These are phyloP conservation scores for Tetramorium alpestre DNA, from an alignment of 1,140 invertebrate species.

Conservation along the genomic window DNA sequence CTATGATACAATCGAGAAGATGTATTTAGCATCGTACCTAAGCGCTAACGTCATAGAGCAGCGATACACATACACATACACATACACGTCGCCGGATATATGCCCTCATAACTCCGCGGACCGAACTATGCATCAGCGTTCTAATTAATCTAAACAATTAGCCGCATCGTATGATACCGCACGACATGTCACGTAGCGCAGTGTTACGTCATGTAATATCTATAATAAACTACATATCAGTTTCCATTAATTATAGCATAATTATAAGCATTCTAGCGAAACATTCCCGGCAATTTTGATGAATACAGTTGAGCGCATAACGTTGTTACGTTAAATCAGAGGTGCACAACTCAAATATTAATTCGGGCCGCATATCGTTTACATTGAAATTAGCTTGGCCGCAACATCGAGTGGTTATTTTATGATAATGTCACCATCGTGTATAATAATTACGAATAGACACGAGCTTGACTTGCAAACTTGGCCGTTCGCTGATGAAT, in stretches of 20 bases:
- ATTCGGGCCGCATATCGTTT: conserved; percentile 21
- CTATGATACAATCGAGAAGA: conserved; percentile 6
- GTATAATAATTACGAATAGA: conserved; percentile 3
- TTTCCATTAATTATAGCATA: conserved; percentile 50
- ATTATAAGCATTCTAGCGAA: conserved; percentile 49
- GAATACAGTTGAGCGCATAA: not conserved
- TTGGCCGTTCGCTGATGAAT: not conserved
- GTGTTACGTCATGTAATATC: conserved; percentile 47
- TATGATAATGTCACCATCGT: conserved; percentile 27
- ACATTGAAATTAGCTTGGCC: conserved; percentile 43
- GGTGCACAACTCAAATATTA: conserved; percentile 52
- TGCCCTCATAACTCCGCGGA: not conserved
- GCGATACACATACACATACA: not conserved
- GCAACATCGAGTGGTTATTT: conserved; percentile 38
- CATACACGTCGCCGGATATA: not conserved
- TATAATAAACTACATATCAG: conserved; percentile 60
- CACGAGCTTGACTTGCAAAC: conserved; percentile 18
- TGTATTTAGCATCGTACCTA: not conserved
- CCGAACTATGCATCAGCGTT: conserved; percentile 51
- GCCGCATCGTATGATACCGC: conserved; percentile 49
- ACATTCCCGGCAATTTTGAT: conserved; percentile 44
- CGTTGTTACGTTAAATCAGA: conserved; percentile 40
- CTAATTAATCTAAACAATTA: conserved; percentile 63
- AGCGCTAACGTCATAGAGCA: conserved; percentile 21
- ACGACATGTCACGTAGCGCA: conserved; percentile 36